Conservation (phyloP, 1,140 invertebrate species). For the Pogonus chalceus region DNA sequence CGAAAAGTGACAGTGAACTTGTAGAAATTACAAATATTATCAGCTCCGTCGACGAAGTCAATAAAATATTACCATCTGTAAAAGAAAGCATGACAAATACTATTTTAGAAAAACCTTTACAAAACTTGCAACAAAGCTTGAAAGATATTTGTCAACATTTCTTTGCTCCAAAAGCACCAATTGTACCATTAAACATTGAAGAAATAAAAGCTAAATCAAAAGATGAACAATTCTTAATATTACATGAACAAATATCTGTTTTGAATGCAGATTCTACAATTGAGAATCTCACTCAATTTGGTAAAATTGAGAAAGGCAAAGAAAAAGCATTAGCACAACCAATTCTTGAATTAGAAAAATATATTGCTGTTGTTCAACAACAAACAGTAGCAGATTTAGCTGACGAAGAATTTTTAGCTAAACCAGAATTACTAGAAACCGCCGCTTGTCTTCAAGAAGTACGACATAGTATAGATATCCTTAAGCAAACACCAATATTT, state of each 20-base stretch:
- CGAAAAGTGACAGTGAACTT: not conserved
- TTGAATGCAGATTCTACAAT: not conserved
- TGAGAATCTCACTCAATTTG: not conserved
- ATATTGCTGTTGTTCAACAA: constrained; percentile 14
- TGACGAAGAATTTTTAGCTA: constrained; percentile 1
- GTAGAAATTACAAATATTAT: not conserved
- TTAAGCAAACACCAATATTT: constrained; percentile 1
- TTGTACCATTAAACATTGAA: not conserved
- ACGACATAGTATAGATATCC: not conserved
- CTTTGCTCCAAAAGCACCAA: not conserved
- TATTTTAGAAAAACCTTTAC: not conserved
- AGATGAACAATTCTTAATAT: not conserved
- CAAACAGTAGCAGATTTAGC: constrained; percentile 21
- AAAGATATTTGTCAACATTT: not conserved
- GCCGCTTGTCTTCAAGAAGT: not conserved
- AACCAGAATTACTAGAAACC: not conserved
- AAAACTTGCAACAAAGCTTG: not conserved
- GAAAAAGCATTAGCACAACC: constrained; percentile 21
- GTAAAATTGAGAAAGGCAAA: not conserved
- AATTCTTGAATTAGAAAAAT: constrained; percentile 19
- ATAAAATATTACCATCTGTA: not conserved
- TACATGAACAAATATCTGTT: not conserved
- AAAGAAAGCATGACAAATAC: not conserved
- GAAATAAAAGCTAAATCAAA: not conserved
- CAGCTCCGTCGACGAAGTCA: not conserved